Base-by-base conservation (phyloP, 2,888 invertebrate species). In the Tiliacea citrago region DNA sequence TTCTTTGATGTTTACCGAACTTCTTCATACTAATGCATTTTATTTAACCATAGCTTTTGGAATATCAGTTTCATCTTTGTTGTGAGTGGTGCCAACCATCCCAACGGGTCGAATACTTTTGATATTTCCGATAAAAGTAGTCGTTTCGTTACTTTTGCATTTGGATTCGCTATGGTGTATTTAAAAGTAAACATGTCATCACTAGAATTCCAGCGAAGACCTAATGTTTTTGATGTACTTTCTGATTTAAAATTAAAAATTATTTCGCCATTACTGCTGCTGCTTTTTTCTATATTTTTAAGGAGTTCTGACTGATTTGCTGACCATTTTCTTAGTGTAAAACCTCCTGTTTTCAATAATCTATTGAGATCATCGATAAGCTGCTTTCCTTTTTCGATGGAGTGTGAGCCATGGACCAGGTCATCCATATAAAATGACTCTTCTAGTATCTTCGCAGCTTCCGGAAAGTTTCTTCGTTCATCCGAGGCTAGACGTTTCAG, bases 51-150 rank as follows among this genome's bases (percentile, higher is more conserved):
- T 29, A 29, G 29, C 29, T 29, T 29, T 29, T 29, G 29, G 16
- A 62, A 45, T 62, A 62, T 45, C 42, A 62, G 45, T 24, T 62
- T 62, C 45, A 62, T 3, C 7, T 62, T 62, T 24, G 39, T 61
- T 61, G 61, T 42, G 24, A 62, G 62, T 45, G 42, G 24, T 13
- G 62, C 16, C 21, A n/a, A 29, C 29, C 29, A 29, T 29, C 29
- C 29, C 29, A 29, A 29, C 29, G 29, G 29, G 29, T 29, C 29
- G 29, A 29, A 29, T 29, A 29, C 29, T 29, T 29, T 29, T 29
- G 29, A 29, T 29, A 29, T 29, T 29, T 29, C 29, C 29, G 29
- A 29, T 29, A 29, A 29, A 29, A 29, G 29, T 29, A 1, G 29
- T 29, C 29, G 29, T 29, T 29, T 29, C 29, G 29, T 29, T 29